phyloP scores from a whole-genome alignment of 2,888 invertebrate genomes.

The Pyrrhosoma nymphula region DNA sequence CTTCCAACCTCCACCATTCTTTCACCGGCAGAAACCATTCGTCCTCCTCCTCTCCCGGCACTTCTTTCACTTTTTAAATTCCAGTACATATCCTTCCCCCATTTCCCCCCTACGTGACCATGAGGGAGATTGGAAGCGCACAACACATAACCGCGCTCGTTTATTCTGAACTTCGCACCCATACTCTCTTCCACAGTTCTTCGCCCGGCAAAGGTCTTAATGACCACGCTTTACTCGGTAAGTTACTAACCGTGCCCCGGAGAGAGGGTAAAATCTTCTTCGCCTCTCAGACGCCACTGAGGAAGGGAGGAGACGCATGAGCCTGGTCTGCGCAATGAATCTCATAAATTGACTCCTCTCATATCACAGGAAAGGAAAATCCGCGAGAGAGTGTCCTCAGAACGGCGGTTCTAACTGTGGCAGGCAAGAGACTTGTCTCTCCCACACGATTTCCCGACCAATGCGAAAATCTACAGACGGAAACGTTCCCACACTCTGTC shows the following conservation, averaged over 20 bases:
- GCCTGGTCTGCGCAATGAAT: constrained; percentile 29
- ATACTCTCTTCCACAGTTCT: neutral
- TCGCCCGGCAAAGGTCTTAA: constrained; percentile 42
- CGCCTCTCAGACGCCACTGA: neutral
- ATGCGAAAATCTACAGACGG: neutral
- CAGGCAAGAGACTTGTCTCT: neutral
- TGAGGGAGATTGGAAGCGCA: constrained; percentile 9
- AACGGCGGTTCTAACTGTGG: neutral
- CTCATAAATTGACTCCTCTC: constrained; percentile 40
- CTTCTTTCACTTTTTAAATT: neutral
- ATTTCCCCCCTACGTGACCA: neutral
- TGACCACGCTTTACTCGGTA: constrained; percentile 49
- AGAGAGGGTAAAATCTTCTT: neutral
- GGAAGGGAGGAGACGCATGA: too few species aligned
- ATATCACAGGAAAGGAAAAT: neutral
- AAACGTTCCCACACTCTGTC: too few species aligned
- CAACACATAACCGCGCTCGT: constrained; percentile 28
- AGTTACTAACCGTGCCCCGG: constrained; percentile 19
- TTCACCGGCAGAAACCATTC: constrained; percentile 39
- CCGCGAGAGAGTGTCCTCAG: neutral
- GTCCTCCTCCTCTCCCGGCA: neutral
- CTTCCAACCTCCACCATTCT: constrained; percentile 24
- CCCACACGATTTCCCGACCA: neutral
- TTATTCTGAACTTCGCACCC: constrained; percentile 33
- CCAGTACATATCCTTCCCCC: neutral